Base-by-base conservation (phyloP, 2,888 invertebrate species). In the Diarsia dahlii region DNA sequence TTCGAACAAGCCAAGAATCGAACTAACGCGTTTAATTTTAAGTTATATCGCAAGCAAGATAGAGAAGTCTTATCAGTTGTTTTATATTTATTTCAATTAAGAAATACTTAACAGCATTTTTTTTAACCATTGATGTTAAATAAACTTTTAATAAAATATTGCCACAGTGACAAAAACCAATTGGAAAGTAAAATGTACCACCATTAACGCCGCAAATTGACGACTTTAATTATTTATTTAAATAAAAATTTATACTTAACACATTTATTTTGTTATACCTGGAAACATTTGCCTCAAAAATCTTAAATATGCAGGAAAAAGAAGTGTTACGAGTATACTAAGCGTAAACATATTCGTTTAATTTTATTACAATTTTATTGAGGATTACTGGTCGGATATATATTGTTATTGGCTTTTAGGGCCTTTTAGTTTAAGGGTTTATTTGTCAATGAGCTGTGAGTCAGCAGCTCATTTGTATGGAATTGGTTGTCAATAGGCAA, bases 241-340 rank as follows among this genome's bases (percentile, higher is more conserved):
- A 8, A 20, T 13, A n/a, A 70, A 64, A n/a, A 39, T 20, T 34
- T 0, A 46, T 28, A 66, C 10, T 68, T 50, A 12, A 6, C 34
- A 18, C 64, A 6, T 20, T 15, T 56, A 28, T 39, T 18, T 64
- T 18, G n/a, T 20, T 56, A 28, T 82, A 82, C 78, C 20, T 56
- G 78, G 78, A 83, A 82, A 71, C 34, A 45, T 28, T 50, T 28
- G 39, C 6, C 8, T 23, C 50, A 70, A 71, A 60, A 58, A 45
- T 54, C 23, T 9, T 12, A 48, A 78, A 69, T 68, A 23, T 56
- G 34, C 73, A 82, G 83, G 78, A 80, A 82, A 80, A 80, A 23
- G 60, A 71, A 45, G 64, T 68, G 60, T 60, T 39, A n/a, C n/a
- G n/a, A n/a, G n/a, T n/a, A 65, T 45, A 64, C 10, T 23, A 20